Base-by-base conservation (phyloP, 2,113 vertebrate species). In the Sphyrna mokarran region DNA sequence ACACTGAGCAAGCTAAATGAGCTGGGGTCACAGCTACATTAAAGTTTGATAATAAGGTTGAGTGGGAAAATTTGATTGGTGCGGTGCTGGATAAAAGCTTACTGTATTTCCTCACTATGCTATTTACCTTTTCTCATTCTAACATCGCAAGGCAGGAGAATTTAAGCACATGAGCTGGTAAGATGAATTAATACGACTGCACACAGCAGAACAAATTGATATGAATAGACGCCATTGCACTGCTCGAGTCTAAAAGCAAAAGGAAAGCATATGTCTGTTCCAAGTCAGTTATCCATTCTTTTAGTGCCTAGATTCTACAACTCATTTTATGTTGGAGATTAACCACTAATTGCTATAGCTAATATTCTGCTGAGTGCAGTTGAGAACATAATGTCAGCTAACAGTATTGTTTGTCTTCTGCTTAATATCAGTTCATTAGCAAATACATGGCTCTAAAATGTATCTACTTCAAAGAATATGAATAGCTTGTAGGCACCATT, bases 1-100 rank as follows among this genome's bases (percentile, higher is more conserved):
- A 76, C 23, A 43, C 94, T 95, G 94, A 95, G 72, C 94, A 76
- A 95, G 68, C 23, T 69, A 43, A 26, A 94, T 94, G 43, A 94
- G n/a, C 66, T 37, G 26, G 33, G 69, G 68, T 95, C 94, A 76
- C 69, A 43, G 91, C 91, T 20, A 69, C 61, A 66, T 94, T 94
- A 37, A 94, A 94, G 37, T 95, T 72, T 70, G 94, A 3, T 95
- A 54, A 1, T 70, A 48, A 23, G 29, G 14, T 54, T 11, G 14
- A 94, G 33, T 40, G 37, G 91, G 5, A 43, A 70, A 40, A 76
- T 95, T 43, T 72, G 66, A 94, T 69, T 94, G 22, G 94, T 72
- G 26, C 26, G 18, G 26, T 70, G 11, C 43, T 72, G 68, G 26
- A 11, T 20, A 20, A 68, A 94, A 94, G 61, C 66, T 94, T 22